phyloP scores from a whole-genome alignment of 1,140 invertebrate species.

The Drosophila nigrodunni region DNA sequence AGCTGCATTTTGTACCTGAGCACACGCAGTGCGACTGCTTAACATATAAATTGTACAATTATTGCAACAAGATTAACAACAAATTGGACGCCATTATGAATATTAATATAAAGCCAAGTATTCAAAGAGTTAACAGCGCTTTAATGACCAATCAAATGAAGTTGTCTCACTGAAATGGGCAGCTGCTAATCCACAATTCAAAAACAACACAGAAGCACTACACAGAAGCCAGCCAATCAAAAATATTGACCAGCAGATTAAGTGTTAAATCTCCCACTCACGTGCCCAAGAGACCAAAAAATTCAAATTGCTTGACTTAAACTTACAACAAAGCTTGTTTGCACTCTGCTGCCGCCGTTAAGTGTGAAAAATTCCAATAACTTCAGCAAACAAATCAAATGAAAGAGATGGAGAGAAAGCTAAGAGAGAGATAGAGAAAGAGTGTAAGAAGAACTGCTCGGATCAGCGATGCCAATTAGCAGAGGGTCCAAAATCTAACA shows the following conservation, averaged over 20 bases:
- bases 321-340: conserved; percentile 49
- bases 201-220: conserved; percentile 21
- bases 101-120: conserved; percentile 10
- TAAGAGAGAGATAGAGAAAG: background rate
- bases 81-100: conserved; percentile 46
- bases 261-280: conserved; percentile 12
- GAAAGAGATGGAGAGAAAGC: conserved; percentile 1
- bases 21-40: conserved; percentile 9
- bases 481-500: conserved; percentile 66
- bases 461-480: conserved; percentile 66
- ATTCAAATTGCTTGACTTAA: conserved; percentile 54
- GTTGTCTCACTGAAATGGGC: conserved; percentile 44
- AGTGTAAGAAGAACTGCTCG: conserved; percentile 10
- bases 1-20: conserved; percentile 66
- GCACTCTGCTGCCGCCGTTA: conserved; percentile 39
- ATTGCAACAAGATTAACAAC: conserved; percentile 36
- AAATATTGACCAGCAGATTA: conserved; percentile 58
- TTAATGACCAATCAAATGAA: conserved; percentile 10
- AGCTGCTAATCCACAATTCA: conserved; percentile 51
- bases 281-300: background rate
- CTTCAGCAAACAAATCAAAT: background rate
- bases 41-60: conserved; percentile 40
- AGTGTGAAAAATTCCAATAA: conserved; percentile 45
- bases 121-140: background rate
- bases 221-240: conserved; percentile 44